Conservation (phyloP, 1,140 invertebrate species). For the Gonatopus flavifemur region DNA sequence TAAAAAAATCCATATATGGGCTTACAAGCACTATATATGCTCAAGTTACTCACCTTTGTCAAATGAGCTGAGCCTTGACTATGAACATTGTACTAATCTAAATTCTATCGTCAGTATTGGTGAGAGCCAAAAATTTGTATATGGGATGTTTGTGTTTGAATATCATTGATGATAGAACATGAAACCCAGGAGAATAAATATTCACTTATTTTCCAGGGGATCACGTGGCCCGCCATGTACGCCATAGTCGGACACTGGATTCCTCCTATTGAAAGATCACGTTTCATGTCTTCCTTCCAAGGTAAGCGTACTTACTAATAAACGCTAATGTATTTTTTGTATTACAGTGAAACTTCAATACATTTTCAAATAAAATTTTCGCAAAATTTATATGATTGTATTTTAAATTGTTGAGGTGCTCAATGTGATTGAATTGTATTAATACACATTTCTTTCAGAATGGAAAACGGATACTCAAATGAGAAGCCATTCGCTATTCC, state of each 20-base stretch:
- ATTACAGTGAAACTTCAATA: slow-evolving; percentile 58
- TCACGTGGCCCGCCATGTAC: slow-evolving; percentile 87
- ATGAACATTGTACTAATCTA: too few species aligned
- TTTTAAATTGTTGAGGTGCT: too few species aligned
- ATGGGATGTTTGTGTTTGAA: neutral
- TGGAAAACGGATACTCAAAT: slow-evolving; percentile 30
- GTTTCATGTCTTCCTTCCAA: slow-evolving; percentile 78
- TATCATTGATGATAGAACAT: neutral
- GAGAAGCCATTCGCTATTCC: slow-evolving; percentile 15
- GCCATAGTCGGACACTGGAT: slow-evolving; percentile 84
- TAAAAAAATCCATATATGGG: too few species aligned
- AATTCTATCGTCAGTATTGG: too few species aligned
- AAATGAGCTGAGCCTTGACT: too few species aligned
- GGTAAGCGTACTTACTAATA: slow-evolving; percentile 48
- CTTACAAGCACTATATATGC: too few species aligned
- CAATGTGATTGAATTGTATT: slow-evolving; percentile 18
- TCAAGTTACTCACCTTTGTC: too few species aligned
- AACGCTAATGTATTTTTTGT: slow-evolving; percentile 42
- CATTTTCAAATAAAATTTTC: slow-evolving; percentile 9
- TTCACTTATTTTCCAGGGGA: slow-evolving; percentile 65
- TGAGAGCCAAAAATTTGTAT: neutral
- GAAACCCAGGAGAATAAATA: neutral
- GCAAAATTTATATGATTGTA: too few species aligned
- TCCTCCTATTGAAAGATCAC: slow-evolving; percentile 73
- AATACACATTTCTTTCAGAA: slow-evolving; percentile 48